Evolutionary conservation across 92 coral and sea anemone species (phyloP).

Genomic region (Parazoanthus atlanticus): DNA sequence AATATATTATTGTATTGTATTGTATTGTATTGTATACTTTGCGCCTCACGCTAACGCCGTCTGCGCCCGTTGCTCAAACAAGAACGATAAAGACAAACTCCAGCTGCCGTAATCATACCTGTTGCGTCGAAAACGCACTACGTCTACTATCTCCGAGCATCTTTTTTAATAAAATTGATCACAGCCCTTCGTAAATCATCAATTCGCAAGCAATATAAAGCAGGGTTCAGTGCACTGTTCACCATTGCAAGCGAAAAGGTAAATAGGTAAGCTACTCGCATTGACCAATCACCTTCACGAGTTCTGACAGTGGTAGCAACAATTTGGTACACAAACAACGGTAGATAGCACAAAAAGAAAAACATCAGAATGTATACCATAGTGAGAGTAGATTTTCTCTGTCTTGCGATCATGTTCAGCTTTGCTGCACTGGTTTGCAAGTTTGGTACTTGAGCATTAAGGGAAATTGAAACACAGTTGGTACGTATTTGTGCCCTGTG

Average conservation of each 20-base stretch:
- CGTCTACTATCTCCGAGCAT: background rate
- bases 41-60: too few relatives aligned
- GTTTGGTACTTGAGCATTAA: background rate
- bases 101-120: too few relatives aligned
- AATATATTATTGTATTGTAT: too few relatives aligned
- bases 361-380: background rate
- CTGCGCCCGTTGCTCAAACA: too few relatives aligned
- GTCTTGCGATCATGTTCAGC: background rate
- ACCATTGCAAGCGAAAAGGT: background rate
- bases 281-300: background rate
- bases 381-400: background rate
- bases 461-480: background rate
- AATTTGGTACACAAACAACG: background rate
- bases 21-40: too few relatives aligned
- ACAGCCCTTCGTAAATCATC: background rate
- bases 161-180: background rate
- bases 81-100: too few relatives aligned
- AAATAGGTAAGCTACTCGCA: background rate
- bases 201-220: background rate
- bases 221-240: background rate
- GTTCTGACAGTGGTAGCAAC: background rate
- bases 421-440: background rate
- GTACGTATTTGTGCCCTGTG: background rate
- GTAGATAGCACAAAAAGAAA: constrained; percentile 15
- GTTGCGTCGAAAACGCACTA: background rate